A percentile compares a stretch with the other conserved stretches of the same genome.
These are phyloP conservation scores for Patella ulyssiponensis DNA, from an alignment of 2,888 invertebrate species.

Conservation along the genomic window DNA sequence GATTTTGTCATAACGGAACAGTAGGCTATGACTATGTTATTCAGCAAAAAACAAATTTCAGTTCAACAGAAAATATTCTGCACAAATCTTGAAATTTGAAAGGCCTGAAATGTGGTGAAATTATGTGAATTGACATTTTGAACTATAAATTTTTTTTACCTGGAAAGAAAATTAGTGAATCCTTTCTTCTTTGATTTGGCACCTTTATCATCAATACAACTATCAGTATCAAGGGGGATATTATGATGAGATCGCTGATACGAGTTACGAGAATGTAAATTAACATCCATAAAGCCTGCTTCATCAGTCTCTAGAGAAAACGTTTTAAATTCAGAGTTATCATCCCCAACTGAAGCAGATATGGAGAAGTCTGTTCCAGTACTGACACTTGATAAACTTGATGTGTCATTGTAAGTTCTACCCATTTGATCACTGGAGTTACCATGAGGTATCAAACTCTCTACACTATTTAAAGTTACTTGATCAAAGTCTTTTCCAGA, in stretches of 20 bases:
- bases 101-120: not conserved
- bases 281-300: constrained; percentile 65
- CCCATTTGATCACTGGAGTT: constrained; percentile 51
- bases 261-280: constrained; percentile 63
- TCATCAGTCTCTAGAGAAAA: constrained; percentile 62
- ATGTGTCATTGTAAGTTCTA: constrained; percentile 58
- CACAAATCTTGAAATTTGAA: constrained; percentile 3
- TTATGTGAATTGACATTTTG: not conserved
- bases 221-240: constrained; percentile 48
- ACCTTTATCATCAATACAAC: constrained; percentile 56
- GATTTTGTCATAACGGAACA: no score
- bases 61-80: constrained; percentile 3
- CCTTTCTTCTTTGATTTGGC: constrained; percentile 57
- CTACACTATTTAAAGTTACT: constrained; percentile 54
- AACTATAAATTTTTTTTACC: constrained; percentile 41
- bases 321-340: constrained; percentile 49
- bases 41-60: not conserved
- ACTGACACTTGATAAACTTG: constrained; percentile 68
- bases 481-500: constrained; percentile 50
- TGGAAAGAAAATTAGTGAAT: constrained; percentile 55
- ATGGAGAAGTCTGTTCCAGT: constrained; percentile 66
- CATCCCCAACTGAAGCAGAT: constrained; percentile 61
- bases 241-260: constrained; percentile 55
- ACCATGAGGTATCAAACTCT: constrained; percentile 50
- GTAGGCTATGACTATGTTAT: no score